phyloP scores from a whole-genome alignment of 2,888 invertebrate genomes.

The Plemyria rubiginata region DNA sequence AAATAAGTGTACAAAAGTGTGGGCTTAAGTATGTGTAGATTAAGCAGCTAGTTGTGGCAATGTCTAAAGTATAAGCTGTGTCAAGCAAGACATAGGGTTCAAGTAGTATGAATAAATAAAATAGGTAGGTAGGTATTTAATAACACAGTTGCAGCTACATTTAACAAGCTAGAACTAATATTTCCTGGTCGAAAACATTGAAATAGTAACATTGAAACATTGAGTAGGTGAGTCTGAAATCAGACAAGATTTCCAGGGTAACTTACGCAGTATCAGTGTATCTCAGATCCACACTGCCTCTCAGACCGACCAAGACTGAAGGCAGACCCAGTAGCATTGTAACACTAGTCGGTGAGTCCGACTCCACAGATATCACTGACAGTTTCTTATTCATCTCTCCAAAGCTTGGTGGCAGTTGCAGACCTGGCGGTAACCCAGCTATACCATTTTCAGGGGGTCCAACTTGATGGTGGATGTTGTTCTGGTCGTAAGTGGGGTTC shows the following conservation, averaged over 20 bases:
- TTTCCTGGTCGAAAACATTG: too few relatives aligned
- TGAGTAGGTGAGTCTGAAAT: too few relatives aligned
- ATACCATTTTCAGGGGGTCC: constrained; percentile 48
- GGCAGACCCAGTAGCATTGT: constrained; percentile 94
- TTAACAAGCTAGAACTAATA: neutral
- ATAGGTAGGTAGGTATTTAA: too few relatives aligned
- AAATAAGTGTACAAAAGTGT: too few relatives aligned
- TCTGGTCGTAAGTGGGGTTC: constrained; percentile 64
- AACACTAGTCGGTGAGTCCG: constrained; percentile 91
- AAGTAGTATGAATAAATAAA: too few relatives aligned
- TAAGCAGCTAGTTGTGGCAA: too few relatives aligned
- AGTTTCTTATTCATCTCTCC: constrained; percentile 77
- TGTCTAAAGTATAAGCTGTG: too few relatives aligned
- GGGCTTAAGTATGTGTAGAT: too few relatives aligned
- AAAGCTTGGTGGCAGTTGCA: constrained; percentile 58
- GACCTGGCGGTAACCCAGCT: constrained; percentile 59
- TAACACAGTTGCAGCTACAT: neutral
- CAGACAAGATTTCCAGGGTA: too few relatives aligned
- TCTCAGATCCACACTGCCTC: constrained; percentile 94
- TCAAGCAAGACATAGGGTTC: too few relatives aligned
- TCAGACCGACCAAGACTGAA: constrained; percentile 91
- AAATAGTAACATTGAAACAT: too few relatives aligned
- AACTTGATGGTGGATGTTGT: constrained; percentile 66
- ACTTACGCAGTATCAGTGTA: constrained; percentile 92
- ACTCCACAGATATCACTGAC: constrained; percentile 87